phyloP scores from a whole-genome alignment of 1,140 invertebrate species.

The Drosophila punjabiensis region DNA sequence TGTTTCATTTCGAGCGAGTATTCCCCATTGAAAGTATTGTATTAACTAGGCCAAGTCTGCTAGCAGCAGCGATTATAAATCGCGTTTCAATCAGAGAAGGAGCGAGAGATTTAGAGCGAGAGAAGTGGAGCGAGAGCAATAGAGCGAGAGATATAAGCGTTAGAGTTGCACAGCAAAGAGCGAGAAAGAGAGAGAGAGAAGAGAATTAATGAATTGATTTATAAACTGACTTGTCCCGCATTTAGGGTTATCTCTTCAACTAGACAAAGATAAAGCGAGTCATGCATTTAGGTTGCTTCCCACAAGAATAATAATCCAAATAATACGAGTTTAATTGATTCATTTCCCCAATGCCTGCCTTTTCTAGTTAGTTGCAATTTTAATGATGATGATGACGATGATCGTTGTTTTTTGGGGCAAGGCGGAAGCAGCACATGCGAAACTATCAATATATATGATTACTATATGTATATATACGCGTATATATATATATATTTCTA shows the following conservation, averaged over 20 bases:
- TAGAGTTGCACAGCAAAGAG: conserved; percentile 26
- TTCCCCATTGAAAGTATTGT: conserved; percentile 41
- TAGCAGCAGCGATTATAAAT: conserved; percentile 33
- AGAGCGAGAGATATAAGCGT: background rate
- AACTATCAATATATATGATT: conserved; percentile 28
- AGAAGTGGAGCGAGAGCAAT: conserved; percentile 1
- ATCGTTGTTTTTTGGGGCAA: conserved; percentile 21
- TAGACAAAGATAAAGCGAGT: conserved; percentile 30
- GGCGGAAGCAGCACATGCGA: conserved; percentile 8
- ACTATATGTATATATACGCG: conserved; percentile 7
- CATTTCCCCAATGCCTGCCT: conserved; percentile 13
- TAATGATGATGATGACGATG: conserved; percentile 13
- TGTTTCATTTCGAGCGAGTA: conserved; percentile 42
- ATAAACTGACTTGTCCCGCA: conserved; percentile 1
- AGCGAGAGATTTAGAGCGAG: background rate
- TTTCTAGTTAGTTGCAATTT: conserved; percentile 56
- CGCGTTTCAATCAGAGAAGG: conserved; percentile 17
- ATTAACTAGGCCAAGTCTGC: conserved; percentile 44
- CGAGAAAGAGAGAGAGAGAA: conserved; percentile 2
- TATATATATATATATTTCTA: conserved; percentile 11
- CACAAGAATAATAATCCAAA: conserved; percentile 8
- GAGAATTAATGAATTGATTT: conserved; percentile 18
- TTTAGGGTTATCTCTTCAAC: conserved; percentile 21
- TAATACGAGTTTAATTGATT: conserved; percentile 10
- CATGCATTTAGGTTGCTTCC: conserved; percentile 33